Percentiles rank a stretch among this genome's conserved stretches.
phyloP scores from a whole-genome alignment of 2,888 invertebrate genomes.

The Oxytorus armatus region DNA sequence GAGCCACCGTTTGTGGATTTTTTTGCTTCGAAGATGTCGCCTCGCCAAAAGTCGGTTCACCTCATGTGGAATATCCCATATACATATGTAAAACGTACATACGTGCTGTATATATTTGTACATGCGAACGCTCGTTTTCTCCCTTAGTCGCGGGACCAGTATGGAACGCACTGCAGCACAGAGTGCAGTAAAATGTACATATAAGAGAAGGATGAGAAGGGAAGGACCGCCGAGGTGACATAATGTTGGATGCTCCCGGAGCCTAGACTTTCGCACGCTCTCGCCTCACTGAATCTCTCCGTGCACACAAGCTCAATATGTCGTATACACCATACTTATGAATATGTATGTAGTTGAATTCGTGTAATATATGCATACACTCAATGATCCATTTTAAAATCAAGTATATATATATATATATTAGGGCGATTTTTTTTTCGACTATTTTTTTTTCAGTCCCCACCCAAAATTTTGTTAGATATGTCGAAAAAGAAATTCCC shows the following conservation, averaged over 20 bases:
- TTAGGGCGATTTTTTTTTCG: no score
- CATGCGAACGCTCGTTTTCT: constrained; percentile 38
- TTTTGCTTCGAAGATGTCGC: no score
- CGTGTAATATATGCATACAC: background rate
- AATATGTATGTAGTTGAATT: background rate
- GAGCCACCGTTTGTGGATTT: no score
- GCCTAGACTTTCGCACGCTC: constrained; percentile 53
- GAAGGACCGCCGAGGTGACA: constrained; percentile 53
- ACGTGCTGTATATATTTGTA: constrained; percentile 38
- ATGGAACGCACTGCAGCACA: constrained; percentile 44
- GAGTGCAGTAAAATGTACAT: constrained; percentile 38
- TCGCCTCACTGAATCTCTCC: constrained; percentile 44
- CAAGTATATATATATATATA: no score
- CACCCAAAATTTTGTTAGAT: no score
- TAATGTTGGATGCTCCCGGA: constrained; percentile 52
- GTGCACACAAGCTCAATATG: constrained; percentile 12
- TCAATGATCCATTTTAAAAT: no score
- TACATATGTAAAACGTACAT: constrained; percentile 7
- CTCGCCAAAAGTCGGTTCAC: background rate
- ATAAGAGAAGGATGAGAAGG: constrained; percentile 11
- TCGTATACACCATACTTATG: constrained; percentile 1
- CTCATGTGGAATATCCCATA: constrained; percentile 3
- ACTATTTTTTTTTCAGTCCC: no score
- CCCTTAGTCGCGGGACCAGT: constrained; percentile 1
- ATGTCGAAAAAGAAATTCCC: no score